These are phyloP conservation scores for Phylloscopus trochilus DNA, from an alignment of 2,113 vertebrate genomes.

Conservation along the genomic window DNA sequence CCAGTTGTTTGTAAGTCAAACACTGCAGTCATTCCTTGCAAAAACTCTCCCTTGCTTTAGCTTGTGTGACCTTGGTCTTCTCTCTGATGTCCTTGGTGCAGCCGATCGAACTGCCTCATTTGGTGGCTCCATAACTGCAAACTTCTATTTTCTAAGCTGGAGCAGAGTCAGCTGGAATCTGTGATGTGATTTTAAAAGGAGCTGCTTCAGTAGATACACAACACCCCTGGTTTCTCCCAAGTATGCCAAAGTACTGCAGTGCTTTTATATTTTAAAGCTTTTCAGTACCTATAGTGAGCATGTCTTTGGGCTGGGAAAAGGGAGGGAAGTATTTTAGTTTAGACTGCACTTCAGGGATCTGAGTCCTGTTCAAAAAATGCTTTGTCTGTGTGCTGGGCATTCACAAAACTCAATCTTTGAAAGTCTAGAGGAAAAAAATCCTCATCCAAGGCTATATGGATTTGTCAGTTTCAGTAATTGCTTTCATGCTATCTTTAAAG, in stretches of 20 bases:
- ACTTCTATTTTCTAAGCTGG: slow-evolving; percentile 27
- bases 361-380: not conserved
- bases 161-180: slow-evolving; percentile 48
- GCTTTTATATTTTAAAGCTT: not conserved
- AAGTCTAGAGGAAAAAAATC: not conserved
- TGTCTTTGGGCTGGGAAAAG: not conserved
- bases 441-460: not conserved
- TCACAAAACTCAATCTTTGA: not conserved
- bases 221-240: not conserved
- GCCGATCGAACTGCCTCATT: slow-evolving; percentile 11
- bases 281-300: not conserved
- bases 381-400: not conserved
- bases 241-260: not conserved
- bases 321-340: not conserved
- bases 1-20: not conserved
- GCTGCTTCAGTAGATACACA: not conserved
- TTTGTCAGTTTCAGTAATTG: not conserved
- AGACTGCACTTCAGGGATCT: not conserved
- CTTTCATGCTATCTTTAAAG: not conserved
- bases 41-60: not conserved
- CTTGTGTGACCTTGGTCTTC: not conserved
- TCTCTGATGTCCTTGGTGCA: not conserved
- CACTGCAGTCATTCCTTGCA: not conserved
- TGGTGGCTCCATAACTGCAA: slow-evolving; percentile 14
- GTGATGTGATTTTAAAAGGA: not conserved